Conservation (phyloP, 2,797 vertebrate species). For the Cossypha dichroa region DNA sequence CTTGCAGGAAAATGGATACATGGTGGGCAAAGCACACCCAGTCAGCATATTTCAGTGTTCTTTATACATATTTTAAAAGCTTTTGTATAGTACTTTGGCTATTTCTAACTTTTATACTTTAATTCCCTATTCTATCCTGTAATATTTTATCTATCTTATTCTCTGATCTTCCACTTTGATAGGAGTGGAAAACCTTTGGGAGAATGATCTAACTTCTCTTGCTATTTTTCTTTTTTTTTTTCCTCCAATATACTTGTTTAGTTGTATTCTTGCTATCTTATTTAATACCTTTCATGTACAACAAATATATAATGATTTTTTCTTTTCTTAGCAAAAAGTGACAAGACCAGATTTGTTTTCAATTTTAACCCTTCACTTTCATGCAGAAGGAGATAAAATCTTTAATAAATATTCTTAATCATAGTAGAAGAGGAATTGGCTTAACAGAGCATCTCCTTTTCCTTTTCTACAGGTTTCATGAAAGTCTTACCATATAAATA, state of each 20-base stretch:
- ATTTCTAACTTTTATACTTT: conserved; percentile 23
- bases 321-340: background rate
- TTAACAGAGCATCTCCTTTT: background rate
- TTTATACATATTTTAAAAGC: conserved; percentile 54
- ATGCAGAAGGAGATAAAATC: background rate
- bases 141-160: conserved; percentile 41
- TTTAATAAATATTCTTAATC: background rate
- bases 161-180: conserved; percentile 54
- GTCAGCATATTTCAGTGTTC: conserved; percentile 55
- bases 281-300: background rate
- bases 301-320: background rate
- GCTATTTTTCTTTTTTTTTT: background rate
- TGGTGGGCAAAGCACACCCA: conserved; percentile 2
- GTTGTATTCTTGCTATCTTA: background rate
- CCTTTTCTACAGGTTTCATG: background rate
- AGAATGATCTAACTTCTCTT: conserved; percentile 20
- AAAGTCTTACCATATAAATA: background rate
- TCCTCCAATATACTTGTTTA: background rate
- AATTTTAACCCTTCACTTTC: background rate
- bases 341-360: background rate
- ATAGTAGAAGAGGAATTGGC: background rate
- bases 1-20: conserved; percentile 31
- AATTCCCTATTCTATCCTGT: conserved; percentile 14
- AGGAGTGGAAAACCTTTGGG: conserved; percentile 28
- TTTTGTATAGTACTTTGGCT: conserved; percentile 28